Conservation (phyloP, 2,113 vertebrate species). For the Otocyon megalotis region DNA sequence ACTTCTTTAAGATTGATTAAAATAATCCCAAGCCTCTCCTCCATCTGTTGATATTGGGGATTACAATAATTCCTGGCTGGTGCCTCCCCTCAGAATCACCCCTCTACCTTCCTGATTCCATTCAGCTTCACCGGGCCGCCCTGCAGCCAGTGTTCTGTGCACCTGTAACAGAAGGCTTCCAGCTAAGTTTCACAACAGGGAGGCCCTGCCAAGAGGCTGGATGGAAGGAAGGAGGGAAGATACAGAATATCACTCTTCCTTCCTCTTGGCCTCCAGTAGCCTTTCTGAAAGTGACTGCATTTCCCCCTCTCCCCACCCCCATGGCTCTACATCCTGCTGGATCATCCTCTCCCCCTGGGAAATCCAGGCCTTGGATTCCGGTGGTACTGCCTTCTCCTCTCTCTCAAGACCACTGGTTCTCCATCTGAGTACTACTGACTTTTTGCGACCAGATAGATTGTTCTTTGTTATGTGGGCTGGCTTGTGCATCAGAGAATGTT, state of each 20-base stretch:
- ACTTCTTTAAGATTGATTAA: background rate
- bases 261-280: background rate
- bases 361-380: background rate
- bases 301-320: no score
- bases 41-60: background rate
- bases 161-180: background rate
- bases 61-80: background rate
- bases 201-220: background rate
- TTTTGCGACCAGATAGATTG: background rate
- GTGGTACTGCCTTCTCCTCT: background rate
- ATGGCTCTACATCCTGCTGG: no score
- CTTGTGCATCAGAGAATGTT: rapidly evolving
- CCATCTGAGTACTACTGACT: background rate
- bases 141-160: background rate
- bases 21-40: background rate
- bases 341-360: background rate
- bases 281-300: background rate
- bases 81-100: background rate
- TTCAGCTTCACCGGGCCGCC: no score
- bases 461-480: background rate
- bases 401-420: background rate
- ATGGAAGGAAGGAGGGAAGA: rapidly evolving
- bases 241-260: no score
- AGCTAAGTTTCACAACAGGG: background rate
- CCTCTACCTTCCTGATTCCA: background rate